A percentile compares a stretch with the other conserved stretches of the same genome.
These are phyloP conservation scores for Drosophila insularis DNA, from an alignment of 1,140 invertebrate genomes.

Conservation along the genomic window DNA sequence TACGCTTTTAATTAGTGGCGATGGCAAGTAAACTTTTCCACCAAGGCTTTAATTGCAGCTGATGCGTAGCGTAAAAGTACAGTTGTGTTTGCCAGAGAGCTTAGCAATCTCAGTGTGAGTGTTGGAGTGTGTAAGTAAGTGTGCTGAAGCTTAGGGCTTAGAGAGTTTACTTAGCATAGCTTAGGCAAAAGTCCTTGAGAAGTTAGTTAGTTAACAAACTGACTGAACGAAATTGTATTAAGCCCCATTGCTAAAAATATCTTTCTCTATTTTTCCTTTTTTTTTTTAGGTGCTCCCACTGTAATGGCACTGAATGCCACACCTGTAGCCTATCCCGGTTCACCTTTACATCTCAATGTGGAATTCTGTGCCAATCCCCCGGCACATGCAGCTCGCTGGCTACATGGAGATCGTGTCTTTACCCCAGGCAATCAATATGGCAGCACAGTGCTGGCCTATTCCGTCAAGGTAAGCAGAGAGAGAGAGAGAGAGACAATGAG, in stretches of 20 bases:
- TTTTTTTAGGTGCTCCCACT: conserved; percentile 82
- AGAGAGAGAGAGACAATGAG: too few species aligned
- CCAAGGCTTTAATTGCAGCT: conserved; percentile 58
- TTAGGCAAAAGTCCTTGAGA: conserved; percentile 34
- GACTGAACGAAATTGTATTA: conserved; percentile 35
- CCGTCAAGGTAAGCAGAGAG: conserved; percentile 65
- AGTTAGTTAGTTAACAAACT: conserved; percentile 41
- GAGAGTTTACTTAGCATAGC: conserved; percentile 46
- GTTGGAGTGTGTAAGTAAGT: conserved; percentile 2
- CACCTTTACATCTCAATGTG: conserved; percentile 83
- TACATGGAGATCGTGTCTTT: conserved; percentile 81
- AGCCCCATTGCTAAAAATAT: conserved; percentile 20
- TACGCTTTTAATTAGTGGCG: conserved; percentile 76
- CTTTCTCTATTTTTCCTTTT: conserved; percentile 16
- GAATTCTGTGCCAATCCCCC: conserved; percentile 85
- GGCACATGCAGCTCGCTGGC: conserved; percentile 80
- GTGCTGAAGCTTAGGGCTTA: conserved; percentile 40
- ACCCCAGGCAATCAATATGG: conserved; percentile 82
- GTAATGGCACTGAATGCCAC: conserved; percentile 83
- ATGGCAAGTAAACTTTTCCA: conserved; percentile 61
- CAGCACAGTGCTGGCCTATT: conserved; percentile 78
- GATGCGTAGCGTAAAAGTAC: conserved; percentile 40
- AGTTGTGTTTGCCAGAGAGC: conserved; percentile 37
- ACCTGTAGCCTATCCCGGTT: conserved; percentile 84
- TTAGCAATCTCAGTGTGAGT: conserved; percentile 48